These are phyloP conservation scores for Apamea crenata DNA, from an alignment of 2,888 invertebrate species.

Conservation along the genomic window DNA sequence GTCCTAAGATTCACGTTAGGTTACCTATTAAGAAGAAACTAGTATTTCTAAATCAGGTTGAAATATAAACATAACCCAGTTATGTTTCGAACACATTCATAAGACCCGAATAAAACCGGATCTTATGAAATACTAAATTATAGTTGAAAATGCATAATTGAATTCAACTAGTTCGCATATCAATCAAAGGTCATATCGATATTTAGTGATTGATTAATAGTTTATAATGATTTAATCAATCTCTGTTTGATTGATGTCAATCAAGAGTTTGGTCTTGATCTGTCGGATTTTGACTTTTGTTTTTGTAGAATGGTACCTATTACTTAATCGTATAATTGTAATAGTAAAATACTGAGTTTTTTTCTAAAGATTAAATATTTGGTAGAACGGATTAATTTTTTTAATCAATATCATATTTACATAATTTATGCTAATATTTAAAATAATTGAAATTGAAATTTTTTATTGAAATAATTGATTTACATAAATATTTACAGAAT, in stretches of 20 bases:
- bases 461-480: no score
- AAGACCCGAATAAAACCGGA: constrained; percentile 19
- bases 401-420: no score
- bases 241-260: constrained; percentile 26
- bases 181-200: constrained; percentile 42
- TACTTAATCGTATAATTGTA: neutral
- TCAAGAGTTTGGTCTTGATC: constrained; percentile 25
- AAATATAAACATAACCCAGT: neutral
- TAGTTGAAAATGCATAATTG: constrained; percentile 5
- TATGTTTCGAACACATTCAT: neutral
- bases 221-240: constrained; percentile 35
- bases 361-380: neutral
- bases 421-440: no score
- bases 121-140: constrained; percentile 18
- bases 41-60: neutral
- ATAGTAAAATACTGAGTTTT: neutral
- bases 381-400: no score
- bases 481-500: no score
- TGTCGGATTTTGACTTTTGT: constrained; percentile 19
- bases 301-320: neutral
- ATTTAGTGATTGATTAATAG: constrained; percentile 14
- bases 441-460: no score
- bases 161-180: constrained; percentile 29
- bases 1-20: neutral
- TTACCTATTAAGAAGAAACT: neutral